phyloP scores from a whole-genome alignment of 2,113 vertebrate genomes.

The Silurus asotus region DNA sequence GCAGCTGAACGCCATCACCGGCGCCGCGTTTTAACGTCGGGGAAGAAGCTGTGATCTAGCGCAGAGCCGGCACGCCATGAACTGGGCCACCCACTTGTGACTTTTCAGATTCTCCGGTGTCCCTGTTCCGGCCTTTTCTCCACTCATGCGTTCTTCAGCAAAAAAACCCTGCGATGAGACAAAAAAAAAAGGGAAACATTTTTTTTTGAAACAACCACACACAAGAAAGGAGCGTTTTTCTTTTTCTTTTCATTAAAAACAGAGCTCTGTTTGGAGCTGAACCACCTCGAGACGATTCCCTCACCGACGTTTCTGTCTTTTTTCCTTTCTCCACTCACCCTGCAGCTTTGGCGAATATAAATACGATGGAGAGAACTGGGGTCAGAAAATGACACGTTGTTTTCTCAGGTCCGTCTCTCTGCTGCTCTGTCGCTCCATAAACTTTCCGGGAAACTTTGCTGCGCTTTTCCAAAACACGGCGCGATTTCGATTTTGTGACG shows the following conservation, averaged over 20 bases:
- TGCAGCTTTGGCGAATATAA: background rate
- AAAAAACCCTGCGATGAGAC: slow-evolving; percentile 12
- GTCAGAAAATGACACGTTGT: background rate
- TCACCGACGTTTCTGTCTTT: background rate
- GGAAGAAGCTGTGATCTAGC: background rate
- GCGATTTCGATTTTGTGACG: background rate
- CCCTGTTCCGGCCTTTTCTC: slow-evolving; percentile 15
- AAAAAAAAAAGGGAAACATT: background rate
- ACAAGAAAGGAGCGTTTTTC: background rate
- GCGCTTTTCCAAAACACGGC: background rate
- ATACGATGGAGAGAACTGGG: background rate
- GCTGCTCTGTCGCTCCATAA: background rate
- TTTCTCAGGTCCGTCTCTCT: slow-evolving; percentile 20
- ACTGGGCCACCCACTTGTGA: slow-evolving; percentile 24
- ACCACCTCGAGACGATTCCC: background rate
- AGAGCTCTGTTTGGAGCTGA: background rate
- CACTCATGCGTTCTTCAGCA: slow-evolving; percentile 10
- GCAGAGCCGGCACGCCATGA: slow-evolving; percentile 27
- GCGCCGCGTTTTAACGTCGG: slow-evolving; percentile 86
- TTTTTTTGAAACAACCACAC: background rate
- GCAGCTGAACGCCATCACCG: slow-evolving; percentile 95
- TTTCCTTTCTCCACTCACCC: background rate
- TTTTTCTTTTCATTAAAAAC: background rate
- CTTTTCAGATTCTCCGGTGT: slow-evolving; percentile 31
- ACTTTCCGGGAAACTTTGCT: background rate